phyloP scores from a whole-genome alignment of 2,888 invertebrate genomes.

The Rhodophaea formosa region DNA sequence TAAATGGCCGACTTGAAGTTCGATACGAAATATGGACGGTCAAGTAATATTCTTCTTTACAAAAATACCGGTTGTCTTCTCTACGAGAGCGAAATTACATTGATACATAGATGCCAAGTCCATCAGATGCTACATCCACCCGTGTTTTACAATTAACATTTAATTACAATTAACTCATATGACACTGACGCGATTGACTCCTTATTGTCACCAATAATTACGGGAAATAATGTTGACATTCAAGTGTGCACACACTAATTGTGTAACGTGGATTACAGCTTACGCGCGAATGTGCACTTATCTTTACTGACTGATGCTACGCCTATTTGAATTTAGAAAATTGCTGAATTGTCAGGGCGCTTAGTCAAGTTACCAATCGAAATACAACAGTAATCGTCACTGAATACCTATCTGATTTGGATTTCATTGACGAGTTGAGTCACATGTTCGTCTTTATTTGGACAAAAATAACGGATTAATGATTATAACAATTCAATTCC shows the following conservation, averaged over 20 bases:
- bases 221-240: slow-evolving; percentile 31
- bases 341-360: slow-evolving; percentile 8
- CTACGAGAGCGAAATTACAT: slow-evolving; percentile 23
- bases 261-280: slow-evolving; percentile 31
- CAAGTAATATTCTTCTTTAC: background rate
- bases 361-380: too few species aligned
- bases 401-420: too few species aligned
- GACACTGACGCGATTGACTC: slow-evolving; percentile 63
- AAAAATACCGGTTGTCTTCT: background rate
- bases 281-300: slow-evolving; percentile 49
- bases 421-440: too few species aligned
- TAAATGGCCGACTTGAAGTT: too few species aligned
- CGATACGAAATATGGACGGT: background rate
- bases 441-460: too few species aligned
- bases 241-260: slow-evolving; percentile 50
- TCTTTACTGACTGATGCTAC: slow-evolving; percentile 39
- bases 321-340: slow-evolving; percentile 31
- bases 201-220: slow-evolving; percentile 53
- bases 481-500: too few species aligned
- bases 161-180: slow-evolving; percentile 48
- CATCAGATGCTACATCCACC: slow-evolving; percentile 39
- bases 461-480: too few species aligned
- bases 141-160: slow-evolving; percentile 41
- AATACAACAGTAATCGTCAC: too few species aligned
- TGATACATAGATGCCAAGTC: slow-evolving; percentile 43